Evolutionary conservation across 2,888 invertebrate genomes (phyloP).

Genomic region (Drosophila monieri): DNA sequence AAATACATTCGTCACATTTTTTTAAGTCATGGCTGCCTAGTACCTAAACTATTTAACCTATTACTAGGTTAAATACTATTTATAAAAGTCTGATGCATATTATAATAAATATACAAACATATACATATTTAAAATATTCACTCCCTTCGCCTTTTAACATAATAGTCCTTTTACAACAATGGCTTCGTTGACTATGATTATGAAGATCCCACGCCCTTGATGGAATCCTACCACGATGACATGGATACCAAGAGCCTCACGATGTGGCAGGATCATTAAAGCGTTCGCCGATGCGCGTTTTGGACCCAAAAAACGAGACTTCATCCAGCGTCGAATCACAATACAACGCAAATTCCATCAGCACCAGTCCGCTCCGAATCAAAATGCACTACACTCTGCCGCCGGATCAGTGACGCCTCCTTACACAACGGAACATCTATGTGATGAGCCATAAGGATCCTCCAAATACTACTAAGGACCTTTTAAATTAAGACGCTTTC

Average conservation of each 20-base stretch:
- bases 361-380: constrained; percentile 54
- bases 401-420: constrained; percentile 83
- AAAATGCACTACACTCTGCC: constrained; percentile 81
- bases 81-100: too few species aligned
- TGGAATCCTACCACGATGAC: constrained; percentile 89
- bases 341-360: constrained; percentile 86
- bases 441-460: constrained; percentile 58
- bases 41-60: too few species aligned
- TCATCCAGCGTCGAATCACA: constrained; percentile 88
- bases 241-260: constrained; percentile 85
- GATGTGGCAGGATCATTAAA: constrained; percentile 82
- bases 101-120: too few species aligned
- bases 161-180: constrained; percentile 88
- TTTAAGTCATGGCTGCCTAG: too few species aligned
- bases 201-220: constrained; percentile 90
- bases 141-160: background rate
- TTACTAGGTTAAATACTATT: too few species aligned
- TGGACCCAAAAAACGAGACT: constrained; percentile 86
- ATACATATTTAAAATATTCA: too few species aligned
- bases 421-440: constrained; percentile 81
- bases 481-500: constrained; percentile 38
- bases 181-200: constrained; percentile 92
- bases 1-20: too few species aligned
- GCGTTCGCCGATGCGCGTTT: constrained; percentile 85
- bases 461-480: background rate